These are phyloP conservation scores for Calameuta pallipes DNA, from an alignment of 2,888 invertebrate genomes.

Conservation along the genomic window DNA sequence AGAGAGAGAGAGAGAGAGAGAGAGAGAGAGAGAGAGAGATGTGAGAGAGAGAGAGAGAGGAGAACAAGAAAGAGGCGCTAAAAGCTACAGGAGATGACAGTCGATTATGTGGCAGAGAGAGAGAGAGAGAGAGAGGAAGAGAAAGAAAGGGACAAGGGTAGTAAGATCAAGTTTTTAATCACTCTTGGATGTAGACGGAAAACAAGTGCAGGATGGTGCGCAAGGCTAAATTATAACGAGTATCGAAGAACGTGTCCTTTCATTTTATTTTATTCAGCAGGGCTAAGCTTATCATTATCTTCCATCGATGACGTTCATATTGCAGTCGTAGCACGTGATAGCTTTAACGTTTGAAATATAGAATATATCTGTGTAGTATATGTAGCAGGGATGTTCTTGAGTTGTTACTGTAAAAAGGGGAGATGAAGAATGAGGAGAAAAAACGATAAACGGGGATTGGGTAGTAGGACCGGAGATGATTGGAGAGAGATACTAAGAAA, in stretches of 20 bases:
- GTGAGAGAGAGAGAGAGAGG: slow-evolving; percentile 4
- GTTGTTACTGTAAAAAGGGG: neutral
- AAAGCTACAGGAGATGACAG: slow-evolving; percentile 25
- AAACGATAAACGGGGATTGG: neutral
- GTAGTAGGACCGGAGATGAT: neutral
- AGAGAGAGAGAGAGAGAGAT: slow-evolving; percentile 13
- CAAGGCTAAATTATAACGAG: neutral
- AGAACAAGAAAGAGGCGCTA: neutral
- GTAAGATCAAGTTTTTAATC: slow-evolving; percentile 58
- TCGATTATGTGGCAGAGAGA: slow-evolving; percentile 28
- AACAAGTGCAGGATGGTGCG: slow-evolving; percentile 9
- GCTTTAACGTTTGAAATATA: neutral
- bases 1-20: neutral
- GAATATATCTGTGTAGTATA: neutral
- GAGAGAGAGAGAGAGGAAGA: neutral
- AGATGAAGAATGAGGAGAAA: neutral
- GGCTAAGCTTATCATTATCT: too few relatives aligned
- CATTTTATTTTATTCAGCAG: neutral
- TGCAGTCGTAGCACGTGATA: neutral
- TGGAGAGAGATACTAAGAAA: neutral
- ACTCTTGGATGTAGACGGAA: slow-evolving; percentile 50
- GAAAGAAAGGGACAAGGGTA: neutral
- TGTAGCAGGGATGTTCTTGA: neutral
- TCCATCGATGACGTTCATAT: neutral
- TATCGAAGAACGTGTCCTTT: neutral